A percentile compares a stretch with the other conserved stretches of the same genome.
Evolutionary conservation across 2,888 invertebrate species (phyloP).

Genomic region (Eupeodes luniger): DNA sequence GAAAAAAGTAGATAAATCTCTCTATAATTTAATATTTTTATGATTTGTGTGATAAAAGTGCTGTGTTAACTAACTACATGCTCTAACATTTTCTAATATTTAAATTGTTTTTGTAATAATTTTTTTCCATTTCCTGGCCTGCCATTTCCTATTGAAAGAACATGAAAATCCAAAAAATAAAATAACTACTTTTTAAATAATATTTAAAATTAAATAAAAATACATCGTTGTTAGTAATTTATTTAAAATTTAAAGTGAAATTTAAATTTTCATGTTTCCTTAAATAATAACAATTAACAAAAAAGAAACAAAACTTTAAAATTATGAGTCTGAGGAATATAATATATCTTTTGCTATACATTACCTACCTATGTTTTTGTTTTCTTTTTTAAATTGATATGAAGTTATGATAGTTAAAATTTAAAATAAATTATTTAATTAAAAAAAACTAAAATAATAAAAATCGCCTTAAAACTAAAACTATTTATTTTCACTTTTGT

Average conservation of each 20-base stretch:
- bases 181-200: neutral
- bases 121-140: constrained; percentile 22
- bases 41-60: constrained; percentile 53
- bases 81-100: constrained; percentile 48
- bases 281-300: neutral
- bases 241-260: constrained; percentile 16
- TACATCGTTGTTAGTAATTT: constrained; percentile 69
- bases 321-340: constrained; percentile 4
- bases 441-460: neutral
- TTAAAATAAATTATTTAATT: neutral
- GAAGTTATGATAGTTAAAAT: constrained; percentile 18
- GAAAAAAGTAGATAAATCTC: constrained; percentile 34
- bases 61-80: constrained; percentile 53
- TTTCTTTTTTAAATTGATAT: constrained; percentile 47
- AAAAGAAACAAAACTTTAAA: constrained; percentile 9
- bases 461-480: constrained; percentile 23
- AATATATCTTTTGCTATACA: constrained; percentile 48
- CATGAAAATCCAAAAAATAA: constrained; percentile 14
- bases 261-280: neutral
- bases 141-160: constrained; percentile 10
- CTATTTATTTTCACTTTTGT: constrained; percentile 26
- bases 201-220: constrained; percentile 10
- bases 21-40: neutral
- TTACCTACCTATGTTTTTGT: constrained; percentile 61
- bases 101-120: constrained; percentile 10